Base-by-base conservation (phyloP, 2,888 invertebrate genomes). In the Apodemia zela region DNA sequence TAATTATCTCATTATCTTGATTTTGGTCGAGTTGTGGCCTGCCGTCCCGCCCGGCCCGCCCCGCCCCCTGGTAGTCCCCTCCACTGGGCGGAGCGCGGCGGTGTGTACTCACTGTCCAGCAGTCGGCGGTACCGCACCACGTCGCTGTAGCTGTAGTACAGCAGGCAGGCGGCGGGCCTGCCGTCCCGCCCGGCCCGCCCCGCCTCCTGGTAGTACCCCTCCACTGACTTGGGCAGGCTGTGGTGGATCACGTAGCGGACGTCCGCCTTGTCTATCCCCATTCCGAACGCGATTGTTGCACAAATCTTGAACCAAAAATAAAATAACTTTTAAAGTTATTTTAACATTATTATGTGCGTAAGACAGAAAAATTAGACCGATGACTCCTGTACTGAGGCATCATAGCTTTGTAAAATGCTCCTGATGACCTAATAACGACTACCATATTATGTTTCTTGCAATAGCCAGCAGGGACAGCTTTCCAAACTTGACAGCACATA, bases 201-300 rank as follows among this genome's bases (percentile, higher is more conserved):
- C 15, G 98, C 96, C 92, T 99, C 99, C 85, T 99, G 99, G 89
- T 99, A 99, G 84, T 98, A 99, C 0, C 98, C 98, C 86, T 99
- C 99, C 72, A 99, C 96, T 0, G 98, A 98, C 90, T 98, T 98
- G 45, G 99, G 98, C 76, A 99, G 79, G 4, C 98, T 96, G 85
- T 96, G 97, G 84, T 99, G 99, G 63, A 99, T 94, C 2, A 99
- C 99, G 89, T 95, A 98, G 3, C 98, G 95, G 11, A 99, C 97
- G 92, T 99, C 98, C 1, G 99, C 97, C 79, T 99, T 99, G 88
- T 99, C 99, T 67, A 99, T 98, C 18, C 99, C 99, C 99, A 99
- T 99, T 38, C 98, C 98, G 92, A 99, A 99, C 0, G 99, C 99
- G 74, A 99, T 97, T 0, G 99, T 99, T 0, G 99, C 99, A 76